These are phyloP conservation scores for Alloplasta piceator DNA, from an alignment of 2,888 invertebrate genomes.

Conservation along the genomic window DNA sequence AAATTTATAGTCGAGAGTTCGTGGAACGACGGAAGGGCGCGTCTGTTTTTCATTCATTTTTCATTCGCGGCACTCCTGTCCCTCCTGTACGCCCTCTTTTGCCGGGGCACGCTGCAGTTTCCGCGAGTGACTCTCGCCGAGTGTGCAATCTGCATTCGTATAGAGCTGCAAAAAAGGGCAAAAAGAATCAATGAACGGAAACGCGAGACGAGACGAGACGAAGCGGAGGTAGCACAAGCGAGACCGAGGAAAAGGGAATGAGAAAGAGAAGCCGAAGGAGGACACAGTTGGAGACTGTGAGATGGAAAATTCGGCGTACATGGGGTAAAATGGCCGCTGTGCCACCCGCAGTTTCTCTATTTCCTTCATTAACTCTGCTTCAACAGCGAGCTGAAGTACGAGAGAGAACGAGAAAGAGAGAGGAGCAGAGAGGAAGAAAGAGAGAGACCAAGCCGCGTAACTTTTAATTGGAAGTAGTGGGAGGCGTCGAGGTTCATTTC, in stretches of 20 bases:
- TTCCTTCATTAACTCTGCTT: conserved; percentile 82
- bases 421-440: conserved; percentile 15
- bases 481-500: conserved; percentile 81
- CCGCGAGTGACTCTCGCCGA: conserved; percentile 62
- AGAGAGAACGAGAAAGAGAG: conserved; percentile 31
- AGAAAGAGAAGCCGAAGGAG: conserved; percentile 38
- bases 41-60: conserved; percentile 68
- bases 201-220: conserved; percentile 69
- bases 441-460: conserved; percentile 73
- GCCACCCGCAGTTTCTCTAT: conserved; percentile 78
- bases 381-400: conserved; percentile 71
- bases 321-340: conserved; percentile 53
- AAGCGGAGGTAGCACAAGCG: neutral
- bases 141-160: conserved; percentile 70
- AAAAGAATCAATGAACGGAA: conserved; percentile 77
- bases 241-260: conserved; percentile 63
- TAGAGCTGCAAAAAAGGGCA: conserved; percentile 49
- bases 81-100: conserved; percentile 34
- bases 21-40: conserved; percentile 61
- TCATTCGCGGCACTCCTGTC: conserved; percentile 53
- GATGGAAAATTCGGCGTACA: conserved; percentile 49
- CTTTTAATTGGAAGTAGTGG: conserved; percentile 83
- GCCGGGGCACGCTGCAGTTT: conserved; percentile 50
- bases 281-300: conserved; percentile 67
- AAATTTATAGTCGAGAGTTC: conserved; percentile 63